phyloP scores from a whole-genome alignment of 2,888 invertebrate genomes.

The Pristionchus entomophagus region DNA sequence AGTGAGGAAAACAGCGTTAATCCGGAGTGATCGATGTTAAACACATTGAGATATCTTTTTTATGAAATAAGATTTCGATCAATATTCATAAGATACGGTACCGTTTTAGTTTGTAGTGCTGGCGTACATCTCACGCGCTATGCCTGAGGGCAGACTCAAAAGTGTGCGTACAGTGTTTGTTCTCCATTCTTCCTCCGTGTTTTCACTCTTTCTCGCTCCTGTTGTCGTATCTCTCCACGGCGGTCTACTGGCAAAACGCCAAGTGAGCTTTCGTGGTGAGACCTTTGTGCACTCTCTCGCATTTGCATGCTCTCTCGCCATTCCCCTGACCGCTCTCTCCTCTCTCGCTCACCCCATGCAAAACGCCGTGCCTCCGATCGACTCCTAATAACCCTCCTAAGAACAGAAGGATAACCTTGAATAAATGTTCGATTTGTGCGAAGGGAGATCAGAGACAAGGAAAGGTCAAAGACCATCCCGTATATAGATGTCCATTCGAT shows the following conservation, averaged over 20 bases:
- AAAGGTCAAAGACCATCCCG: too few species aligned
- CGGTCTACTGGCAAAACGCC: too few species aligned
- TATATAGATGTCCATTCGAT: too few species aligned
- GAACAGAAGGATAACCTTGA: too few species aligned
- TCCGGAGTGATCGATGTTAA: neutral
- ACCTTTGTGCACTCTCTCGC: too few species aligned
- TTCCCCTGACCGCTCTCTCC: neutral
- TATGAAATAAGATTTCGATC: neutral
- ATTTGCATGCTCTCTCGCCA: too few species aligned
- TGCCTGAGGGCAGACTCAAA: slow-evolving; percentile 3
- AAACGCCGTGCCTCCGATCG: too few species aligned
- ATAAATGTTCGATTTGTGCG: too few species aligned
- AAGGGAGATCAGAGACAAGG: too few species aligned
- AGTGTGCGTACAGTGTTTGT: slow-evolving; percentile 10
- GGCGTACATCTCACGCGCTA: neutral
- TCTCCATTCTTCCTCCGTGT: neutral
- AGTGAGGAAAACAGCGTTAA: neutral
- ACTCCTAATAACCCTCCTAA: too few species aligned
- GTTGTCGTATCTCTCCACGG: slow-evolving; percentile 23
- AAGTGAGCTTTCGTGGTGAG: too few species aligned
- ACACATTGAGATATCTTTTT: too few species aligned
- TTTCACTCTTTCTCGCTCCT: slow-evolving; percentile 23
- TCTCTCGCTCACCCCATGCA: neutral
- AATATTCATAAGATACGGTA: neutral
- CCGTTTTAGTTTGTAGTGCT: slow-evolving; percentile 22